Evolutionary conservation across 2,888 invertebrate species (phyloP).

Genomic region (Exephanes ischioxanthus): DNA sequence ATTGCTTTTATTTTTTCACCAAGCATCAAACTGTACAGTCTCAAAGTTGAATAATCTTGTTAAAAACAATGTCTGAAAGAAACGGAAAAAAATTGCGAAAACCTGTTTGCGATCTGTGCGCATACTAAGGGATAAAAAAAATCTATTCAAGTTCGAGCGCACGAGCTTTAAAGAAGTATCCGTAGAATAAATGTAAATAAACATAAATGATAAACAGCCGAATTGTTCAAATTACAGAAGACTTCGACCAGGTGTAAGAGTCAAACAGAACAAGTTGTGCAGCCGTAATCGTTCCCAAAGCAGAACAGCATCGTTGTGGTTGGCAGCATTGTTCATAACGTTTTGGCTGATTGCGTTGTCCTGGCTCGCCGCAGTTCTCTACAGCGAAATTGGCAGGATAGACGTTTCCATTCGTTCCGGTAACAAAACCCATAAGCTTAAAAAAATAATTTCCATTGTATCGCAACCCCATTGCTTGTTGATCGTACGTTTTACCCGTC

Average conservation of each 20-base stretch:
- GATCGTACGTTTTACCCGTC: too few relatives aligned
- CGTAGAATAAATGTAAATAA: not conserved
- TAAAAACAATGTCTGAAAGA: not conserved
- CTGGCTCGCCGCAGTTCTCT: constrained; percentile 83
- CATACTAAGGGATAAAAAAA: too few relatives aligned
- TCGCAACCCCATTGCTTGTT: not conserved
- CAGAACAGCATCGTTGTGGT: constrained; percentile 78
- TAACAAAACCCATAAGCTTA: constrained; percentile 71
- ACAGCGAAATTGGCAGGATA: constrained; percentile 82
- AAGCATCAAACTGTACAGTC: not conserved
- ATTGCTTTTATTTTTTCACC: not conserved
- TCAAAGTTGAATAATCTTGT: too few relatives aligned
- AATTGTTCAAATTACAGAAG: constrained; percentile 72
- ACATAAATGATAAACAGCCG: not conserved
- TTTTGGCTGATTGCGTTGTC: constrained; percentile 83
- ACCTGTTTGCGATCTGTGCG: too few relatives aligned
- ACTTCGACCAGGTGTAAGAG: constrained; percentile 74
- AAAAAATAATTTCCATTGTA: not conserved
- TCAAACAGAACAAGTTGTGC: constrained; percentile 72
- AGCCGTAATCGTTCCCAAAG: constrained; percentile 77
- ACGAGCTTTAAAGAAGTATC: not conserved
- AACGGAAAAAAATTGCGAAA: not conserved
- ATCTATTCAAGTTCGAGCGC: not conserved
- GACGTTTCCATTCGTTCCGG: constrained; percentile 83
- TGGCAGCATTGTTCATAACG: constrained; percentile 79